phyloP scores from a whole-genome alignment of 2,888 invertebrate species.

The Yponomeuta malinellus region DNA sequence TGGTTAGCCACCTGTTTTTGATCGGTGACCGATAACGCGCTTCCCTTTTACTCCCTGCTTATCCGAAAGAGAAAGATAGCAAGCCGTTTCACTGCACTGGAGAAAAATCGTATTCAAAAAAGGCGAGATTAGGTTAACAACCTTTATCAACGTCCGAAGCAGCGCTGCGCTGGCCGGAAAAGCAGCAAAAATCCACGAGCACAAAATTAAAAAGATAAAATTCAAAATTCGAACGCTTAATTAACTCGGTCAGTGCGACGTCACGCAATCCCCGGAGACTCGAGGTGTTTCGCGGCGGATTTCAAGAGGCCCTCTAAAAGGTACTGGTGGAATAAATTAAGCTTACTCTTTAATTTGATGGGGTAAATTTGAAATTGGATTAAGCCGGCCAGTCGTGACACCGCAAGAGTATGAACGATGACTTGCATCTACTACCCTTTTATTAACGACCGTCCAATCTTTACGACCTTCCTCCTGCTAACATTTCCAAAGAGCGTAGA shows the following conservation, averaged over 20 bases:
- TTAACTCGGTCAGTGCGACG: slow-evolving; percentile 60
- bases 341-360: slow-evolving; percentile 29
- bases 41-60: not conserved
- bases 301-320: slow-evolving; percentile 31
- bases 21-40: not conserved
- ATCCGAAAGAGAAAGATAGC: too few relatives aligned
- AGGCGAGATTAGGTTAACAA: not conserved
- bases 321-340: slow-evolving; percentile 14
- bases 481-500: slow-evolving; percentile 1
- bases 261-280: slow-evolving; percentile 52
- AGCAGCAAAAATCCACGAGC: slow-evolving; percentile 6
- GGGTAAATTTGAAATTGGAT: slow-evolving; percentile 69
- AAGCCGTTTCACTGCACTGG: too few relatives aligned
- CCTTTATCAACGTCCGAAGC: not conserved
- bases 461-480: slow-evolving; percentile 27
- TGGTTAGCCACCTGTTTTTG: slow-evolving; percentile 19
- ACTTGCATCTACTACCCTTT: slow-evolving; percentile 37
- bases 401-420: slow-evolving; percentile 70
- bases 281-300: slow-evolving; percentile 33
- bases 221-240: slow-evolving; percentile 35
- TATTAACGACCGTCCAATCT: slow-evolving; percentile 26
- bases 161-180: not conserved
- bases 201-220: slow-evolving; percentile 12
- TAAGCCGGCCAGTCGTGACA: slow-evolving; percentile 69
- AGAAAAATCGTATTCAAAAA: not conserved